Evolutionary conservation across 2,797 vertebrate species (phyloP), one percentile per base, ranked within the genome.

Genomic region (Enteromius fasciolatus): DNA sequence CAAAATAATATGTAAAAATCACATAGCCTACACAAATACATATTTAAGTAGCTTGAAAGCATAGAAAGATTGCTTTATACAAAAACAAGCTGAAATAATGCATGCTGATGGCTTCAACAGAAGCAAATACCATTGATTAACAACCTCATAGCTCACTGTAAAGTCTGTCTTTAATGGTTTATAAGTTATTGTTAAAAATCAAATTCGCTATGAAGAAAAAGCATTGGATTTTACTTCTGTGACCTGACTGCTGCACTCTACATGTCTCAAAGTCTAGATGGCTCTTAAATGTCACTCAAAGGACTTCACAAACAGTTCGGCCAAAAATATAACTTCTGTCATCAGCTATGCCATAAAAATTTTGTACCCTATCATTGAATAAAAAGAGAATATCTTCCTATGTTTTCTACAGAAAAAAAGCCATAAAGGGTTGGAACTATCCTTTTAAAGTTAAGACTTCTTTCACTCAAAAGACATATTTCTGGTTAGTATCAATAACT

Each of bases 401-500:
- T 25, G 14, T 72, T n/a, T 18, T 72, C 46, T 15, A 31, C 25
- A 72, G 25, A 31, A 31, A 4, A n/a, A 18, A 50, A 50, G 1
- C 11, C 25, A 3, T 7, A 72, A 28, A 50, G 17, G 10, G 31
- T 52, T 14, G 25, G 10, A 73, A 73, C 0, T 52, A 52, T n/a
- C 28, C 48, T 10, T 36, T 73, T 36, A 48, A 81, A 44, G 3
- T 15, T 78, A 4, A 70, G 18, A 63, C 20, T 59, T 80, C 8
- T 31, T 74, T 59, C 17, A 84, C n/a, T 75, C 28, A 18, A 23
- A 36, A 57, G 17, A 20, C 31, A 57, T 68, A 25, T 46, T 67
- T 44, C 39, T 69, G 28, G 28, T 36, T 76, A n/a, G 76, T 25
- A 70, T n/a, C 63, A 57, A 57, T 72, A 52, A 69, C 20, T 54